Evolutionary conservation across 2,113 vertebrate species (phyloP).

Genomic region (Bombycilla garrulus): DNA sequence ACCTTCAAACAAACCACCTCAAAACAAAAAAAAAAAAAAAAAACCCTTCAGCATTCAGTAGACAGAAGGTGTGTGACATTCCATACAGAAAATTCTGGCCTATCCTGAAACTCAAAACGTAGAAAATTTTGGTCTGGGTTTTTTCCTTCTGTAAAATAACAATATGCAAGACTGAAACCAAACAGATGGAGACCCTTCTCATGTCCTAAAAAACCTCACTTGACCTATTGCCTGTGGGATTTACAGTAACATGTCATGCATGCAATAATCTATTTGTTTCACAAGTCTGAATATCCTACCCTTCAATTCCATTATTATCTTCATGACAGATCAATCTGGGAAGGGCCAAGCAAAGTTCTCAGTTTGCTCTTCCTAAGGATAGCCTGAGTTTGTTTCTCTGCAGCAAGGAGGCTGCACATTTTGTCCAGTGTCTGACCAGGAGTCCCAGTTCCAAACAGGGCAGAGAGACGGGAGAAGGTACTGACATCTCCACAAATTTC

Average conservation of each 20-base stretch:
- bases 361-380: not conserved
- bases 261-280: not conserved
- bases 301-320: not conserved
- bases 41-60: not conserved
- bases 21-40: not conserved
- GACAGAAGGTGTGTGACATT: not conserved
- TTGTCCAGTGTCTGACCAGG: not conserved
- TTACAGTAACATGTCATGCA: not conserved
- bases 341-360: not conserved
- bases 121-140: not conserved
- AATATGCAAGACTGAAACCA: not conserved
- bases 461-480: not conserved
- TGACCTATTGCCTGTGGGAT: not conserved
- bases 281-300: not conserved
- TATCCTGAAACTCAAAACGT: not conserved
- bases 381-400: not conserved
- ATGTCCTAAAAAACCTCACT: not conserved
- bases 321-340: not conserved
- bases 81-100: not conserved
- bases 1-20: not conserved
- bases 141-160: not conserved
- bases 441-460: not conserved
- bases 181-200: not conserved
- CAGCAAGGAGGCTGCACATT: not conserved
- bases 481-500: not conserved